Evolutionary conservation across 2,797 vertebrate species (phyloP), one percentile per base, ranked within the genome.

Genomic region (Gouania willdenowi): DNA sequence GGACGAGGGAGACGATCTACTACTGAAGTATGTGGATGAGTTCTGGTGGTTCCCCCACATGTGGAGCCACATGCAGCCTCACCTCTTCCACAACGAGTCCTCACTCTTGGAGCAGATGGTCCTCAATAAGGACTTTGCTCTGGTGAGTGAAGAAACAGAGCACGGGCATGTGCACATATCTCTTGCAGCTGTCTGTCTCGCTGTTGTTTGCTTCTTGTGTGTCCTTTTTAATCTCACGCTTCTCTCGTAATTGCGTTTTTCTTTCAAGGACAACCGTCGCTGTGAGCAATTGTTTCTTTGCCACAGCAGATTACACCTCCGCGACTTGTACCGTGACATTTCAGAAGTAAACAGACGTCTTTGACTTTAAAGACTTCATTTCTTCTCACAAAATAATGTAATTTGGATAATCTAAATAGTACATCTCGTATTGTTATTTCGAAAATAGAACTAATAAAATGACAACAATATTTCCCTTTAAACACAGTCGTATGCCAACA

Each of bases 31-130:
- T 5, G 93, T 96, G 43, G 77, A 92, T 41, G 92, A 97, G 68
- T 98, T 98, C 87, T 98, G 95, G 95, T 98, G 95, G 95, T 98
- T 98, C 52, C 95, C 95, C 40, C 95, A 98, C 73, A 98, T 98
- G 95, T 98, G 94, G 95, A 98, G 93, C 54, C 95, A 98, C 67
- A 97, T 98, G 94, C 95, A 98, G 80, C 95, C 95, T 43, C 95
- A 98, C 48, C 94, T 97, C 60, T 98, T 98, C 81, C 93, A 95
- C 81, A 98, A 98, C 0, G 91, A 97, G 71, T 94, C 94, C 0
- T 95, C 93, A 0, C 85, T 98, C 56, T 87, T 92, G 61, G 95
- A 98, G 47, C 95, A 98, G 87, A 98, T 98, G 95, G 91, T 93
- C 64, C 92, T 97, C 62, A 98, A 98, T 90, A 97, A 93, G 76